Base-by-base conservation (phyloP, 92 coral and sea anemone species). In the Scolanthus callimorphus region DNA sequence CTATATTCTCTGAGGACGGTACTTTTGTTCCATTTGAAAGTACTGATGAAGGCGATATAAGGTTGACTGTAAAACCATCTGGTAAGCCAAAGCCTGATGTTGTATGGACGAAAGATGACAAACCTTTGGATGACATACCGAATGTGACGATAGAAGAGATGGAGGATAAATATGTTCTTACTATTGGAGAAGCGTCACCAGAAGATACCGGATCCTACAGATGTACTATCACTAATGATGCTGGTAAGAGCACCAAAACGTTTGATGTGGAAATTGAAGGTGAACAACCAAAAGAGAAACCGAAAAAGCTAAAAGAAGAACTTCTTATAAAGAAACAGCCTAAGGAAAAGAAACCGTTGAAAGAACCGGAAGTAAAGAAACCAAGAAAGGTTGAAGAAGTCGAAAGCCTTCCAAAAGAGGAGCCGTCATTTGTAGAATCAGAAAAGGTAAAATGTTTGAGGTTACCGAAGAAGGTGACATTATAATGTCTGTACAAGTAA, bases 81-180 rank as follows among this genome's bases (percentile, higher is more conserved):
- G 92, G 84, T 6, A 45, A 66, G 27, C 92, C 87, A 11, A 38
- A 66, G 27, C 92, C 87, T 13, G 59, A 63, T 9, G 73, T 91
- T 4, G 74, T 72, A 46, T 86, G 95, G 97, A 69, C 81, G 38
- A 91, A 91, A 60, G 97, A 83, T 54, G 79, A 76, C 27, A 73
- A 84, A 25, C 82, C 76, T 0, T 39, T 85, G 29, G 58, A 61
- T 57, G 70, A 56, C 64, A 78, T 71, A 46, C 76, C 63, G 30
- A 82, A 71, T 62, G 46, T 78, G 37, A 50, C 62, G 17, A 63
- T 90, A 31, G 65, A 84, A 17, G 79, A 80, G 20, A 57, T 77
- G 51, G 94, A 74, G 28, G 80, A 80, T 51, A 49, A 62, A 29
- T 70, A 68, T 56, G 62, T 81, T 11, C 54, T 85, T 39, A 56